Base-by-base conservation (phyloP, 2,797 vertebrate genomes). In the Lates japonicus region DNA sequence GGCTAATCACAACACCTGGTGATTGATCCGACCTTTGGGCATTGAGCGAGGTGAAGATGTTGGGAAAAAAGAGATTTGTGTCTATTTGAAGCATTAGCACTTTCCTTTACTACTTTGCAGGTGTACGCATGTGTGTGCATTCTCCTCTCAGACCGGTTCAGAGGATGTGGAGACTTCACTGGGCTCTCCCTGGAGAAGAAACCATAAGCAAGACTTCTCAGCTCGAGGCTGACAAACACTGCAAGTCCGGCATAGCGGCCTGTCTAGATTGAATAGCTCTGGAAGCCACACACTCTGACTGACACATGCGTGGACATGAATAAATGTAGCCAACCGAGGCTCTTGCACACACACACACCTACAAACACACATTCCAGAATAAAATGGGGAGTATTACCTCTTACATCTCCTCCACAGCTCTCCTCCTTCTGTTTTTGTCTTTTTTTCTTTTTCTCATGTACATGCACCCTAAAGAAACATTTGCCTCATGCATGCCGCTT, bases 321-420 rank as follows among this genome's bases (percentile, higher is more conserved):
- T 37, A 60, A 76, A 81, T 59, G 74, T 31, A 51, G 49, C 59
- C 57, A 52, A 68, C 14, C 44, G 51, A 70, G 22, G 29, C 75
- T n/a, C n/a, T 12, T 37, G 11, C 29, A n/a, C 54, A 19, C 64
- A 13, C 20, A 16, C 48, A 41, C 16, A 6, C 37, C 46, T 31
- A 57, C 46, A 52, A 42, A n/a, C 60, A 70, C 68, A 64, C 76
- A 85, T 10, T 62, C 69, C n/a, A 81, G 31, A 49, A 87, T 70
- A 70, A 69, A 87, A 91, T 72, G 71, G 90, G 70, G 74, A 76
- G 85, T 79, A 88, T 92, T 89, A 92, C 91, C 87, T 94, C 91
- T n/a, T n/a, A n/a, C n/a, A 93, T 87, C 89, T 78, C 88, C 78
- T 85, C 83, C 73, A 90, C 37, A 79, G 78, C 87, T 70, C 85